phyloP scores from a whole-genome alignment of 2,797 vertebrate species.

The Heliangelus exortis region DNA sequence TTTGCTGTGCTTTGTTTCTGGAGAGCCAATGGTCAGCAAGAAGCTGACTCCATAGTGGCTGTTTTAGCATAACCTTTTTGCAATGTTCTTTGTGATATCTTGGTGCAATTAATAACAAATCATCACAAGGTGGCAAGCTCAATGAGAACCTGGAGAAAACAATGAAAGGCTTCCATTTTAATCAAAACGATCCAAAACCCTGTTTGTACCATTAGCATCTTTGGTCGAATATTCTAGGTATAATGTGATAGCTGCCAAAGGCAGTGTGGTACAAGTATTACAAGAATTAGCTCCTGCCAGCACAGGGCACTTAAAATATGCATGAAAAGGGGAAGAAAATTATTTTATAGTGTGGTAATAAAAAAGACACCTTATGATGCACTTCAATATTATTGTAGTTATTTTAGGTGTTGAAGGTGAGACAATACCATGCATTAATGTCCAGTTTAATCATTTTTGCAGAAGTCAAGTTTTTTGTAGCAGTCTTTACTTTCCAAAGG shows the following conservation, averaged over 20 bases:
- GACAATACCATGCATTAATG: background rate
- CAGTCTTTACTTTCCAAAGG: background rate
- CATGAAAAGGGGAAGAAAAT: background rate
- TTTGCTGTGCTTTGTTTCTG: background rate
- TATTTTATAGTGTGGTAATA: background rate
- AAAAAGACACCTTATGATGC: background rate
- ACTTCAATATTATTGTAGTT: background rate
- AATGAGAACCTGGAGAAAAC: background rate
- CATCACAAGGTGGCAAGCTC: background rate
- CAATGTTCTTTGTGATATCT: accelerated
- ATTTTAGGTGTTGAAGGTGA: background rate
- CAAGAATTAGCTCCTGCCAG: background rate
- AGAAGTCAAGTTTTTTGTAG: background rate
- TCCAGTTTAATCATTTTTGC: background rate
- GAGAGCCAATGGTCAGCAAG: background rate
- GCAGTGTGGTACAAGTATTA: background rate
- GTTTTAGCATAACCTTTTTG: background rate
- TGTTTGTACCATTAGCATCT: background rate
- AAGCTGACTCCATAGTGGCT: background rate
- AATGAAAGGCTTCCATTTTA: background rate
- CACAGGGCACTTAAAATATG: background rate
- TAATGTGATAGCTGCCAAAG: background rate
- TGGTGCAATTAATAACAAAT: background rate
- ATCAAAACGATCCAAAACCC: background rate
- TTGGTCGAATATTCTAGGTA: background rate